A percentile compares a stretch with the other conserved stretches of the same genome.
phyloP scores from a whole-genome alignment of 2,888 invertebrate species.

The Coelopa pilipes region DNA sequence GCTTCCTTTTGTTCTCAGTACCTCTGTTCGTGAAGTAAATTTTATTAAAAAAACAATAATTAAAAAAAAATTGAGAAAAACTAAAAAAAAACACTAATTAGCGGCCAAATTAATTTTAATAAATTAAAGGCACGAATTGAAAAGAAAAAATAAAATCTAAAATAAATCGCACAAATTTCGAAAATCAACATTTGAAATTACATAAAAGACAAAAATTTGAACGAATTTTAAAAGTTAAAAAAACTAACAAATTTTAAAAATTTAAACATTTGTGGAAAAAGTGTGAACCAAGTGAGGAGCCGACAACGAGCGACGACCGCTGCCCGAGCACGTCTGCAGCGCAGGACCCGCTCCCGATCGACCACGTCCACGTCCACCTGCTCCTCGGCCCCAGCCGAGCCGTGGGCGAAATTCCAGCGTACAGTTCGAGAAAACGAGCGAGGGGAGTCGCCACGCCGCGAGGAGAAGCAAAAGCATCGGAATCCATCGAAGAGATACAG shows the following conservation, averaged over 20 bases:
- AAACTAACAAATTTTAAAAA: slow-evolving; percentile 51
- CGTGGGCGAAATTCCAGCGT: no score
- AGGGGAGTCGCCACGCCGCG: background rate
- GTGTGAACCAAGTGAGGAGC: slow-evolving; percentile 36
- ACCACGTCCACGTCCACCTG: no score
- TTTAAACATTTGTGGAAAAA: slow-evolving; percentile 56
- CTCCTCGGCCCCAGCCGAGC: no score
- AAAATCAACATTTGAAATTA: background rate
- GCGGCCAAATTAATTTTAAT: no score
- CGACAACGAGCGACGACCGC: background rate
- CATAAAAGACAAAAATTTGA: background rate
- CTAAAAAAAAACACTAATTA: no score
- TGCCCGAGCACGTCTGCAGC: background rate
- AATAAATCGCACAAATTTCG: slow-evolving; percentile 13
- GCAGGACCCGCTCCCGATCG: no score
- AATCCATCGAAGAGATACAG: slow-evolving; percentile 1
- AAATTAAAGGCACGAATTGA: background rate
- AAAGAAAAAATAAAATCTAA: slow-evolving; percentile 11
- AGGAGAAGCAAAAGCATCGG: background rate
- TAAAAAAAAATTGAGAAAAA: no score
- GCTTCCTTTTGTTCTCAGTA: no score
- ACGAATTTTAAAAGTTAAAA: slow-evolving; percentile 47
- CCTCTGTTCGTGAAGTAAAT: no score
- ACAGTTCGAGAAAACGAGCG: slow-evolving; percentile 21
- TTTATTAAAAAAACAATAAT: slow-evolving; percentile 1